Base-by-base conservation (phyloP, 2,797 vertebrate genomes). In the Phrynocephalus forsythii region DNA sequence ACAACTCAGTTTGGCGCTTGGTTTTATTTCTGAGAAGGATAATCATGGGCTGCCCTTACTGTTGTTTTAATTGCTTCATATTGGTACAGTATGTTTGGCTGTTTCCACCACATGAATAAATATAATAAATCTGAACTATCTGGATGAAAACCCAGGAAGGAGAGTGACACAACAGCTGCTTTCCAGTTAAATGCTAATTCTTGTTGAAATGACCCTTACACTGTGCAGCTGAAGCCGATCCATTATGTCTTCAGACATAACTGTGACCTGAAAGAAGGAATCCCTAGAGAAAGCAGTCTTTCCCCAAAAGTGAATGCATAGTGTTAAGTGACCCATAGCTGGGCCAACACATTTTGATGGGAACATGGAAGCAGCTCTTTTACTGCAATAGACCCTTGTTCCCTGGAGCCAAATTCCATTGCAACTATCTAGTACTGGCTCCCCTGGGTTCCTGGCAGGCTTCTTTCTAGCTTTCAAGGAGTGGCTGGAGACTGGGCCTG, bases 251-350 rank as follows among this genome's bases (percentile, higher is more conserved):
- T 86, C 91, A 94, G 91, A 90, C 90, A 56, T 92, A 92, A 94
- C 89, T 91, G 90, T 94, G 94, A 95, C 95, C 92, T 88, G 90
- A 88, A 91, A 95, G 93, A 93, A 90, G 92, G 89, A 94, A 91
- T 93, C 92, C 91, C 69, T 93, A 73, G 85, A 84, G 90, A 44
- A 94, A 90, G 89, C 81, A 92, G 91, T 92, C 13, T 28, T 18
- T 3, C 82, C 91, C 90, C 86, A 56, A 56, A 56, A 13, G 9
- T 56, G 52, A 56, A 56, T 13, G 9, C 10, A 13, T 2, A 56
- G 52, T 56, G 52, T 9, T 13, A 56, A 56, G 52, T 9, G 52
- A 56, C 52, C 10, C 52, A 56, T 56, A 56, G 52, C 13, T 48
- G 13, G 22, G 33, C 33, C 63, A 44, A 81, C 38, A 28, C 63